Conservation (phyloP, 1,140 invertebrate genomes). For the Calephelis virginiensis region DNA sequence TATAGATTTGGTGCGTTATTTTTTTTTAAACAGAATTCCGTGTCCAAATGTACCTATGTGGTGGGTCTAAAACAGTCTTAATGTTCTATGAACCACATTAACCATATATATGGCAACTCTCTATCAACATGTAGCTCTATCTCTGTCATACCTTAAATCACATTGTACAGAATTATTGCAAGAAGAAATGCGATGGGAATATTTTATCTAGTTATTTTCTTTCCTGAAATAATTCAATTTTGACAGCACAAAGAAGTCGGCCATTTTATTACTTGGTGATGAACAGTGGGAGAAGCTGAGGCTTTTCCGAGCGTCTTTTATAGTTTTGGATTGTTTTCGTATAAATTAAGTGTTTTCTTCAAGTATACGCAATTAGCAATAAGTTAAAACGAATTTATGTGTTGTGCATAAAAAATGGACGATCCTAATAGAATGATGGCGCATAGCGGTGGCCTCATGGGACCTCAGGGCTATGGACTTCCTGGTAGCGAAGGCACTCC, state of each 20-base stretch:
- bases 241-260: conserved; percentile 77
- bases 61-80: too few species aligned
- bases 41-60: too few species aligned
- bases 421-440: conserved; percentile 89
- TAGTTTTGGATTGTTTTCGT: conserved; percentile 54
- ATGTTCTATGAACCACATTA: background rate
- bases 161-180: conserved; percentile 37
- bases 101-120: background rate
- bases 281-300: conserved; percentile 52
- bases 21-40: too few species aligned
- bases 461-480: conserved; percentile 86
- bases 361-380: conserved; percentile 68
- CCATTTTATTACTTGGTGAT: conserved; percentile 73
- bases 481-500: conserved; percentile 85
- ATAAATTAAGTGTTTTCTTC: conserved; percentile 45
- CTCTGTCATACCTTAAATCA: conserved; percentile 60
- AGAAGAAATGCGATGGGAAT: conserved; percentile 65
- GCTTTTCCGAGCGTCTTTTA: conserved; percentile 45
- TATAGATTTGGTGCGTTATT: too few species aligned
- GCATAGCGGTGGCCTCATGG: conserved; percentile 87
- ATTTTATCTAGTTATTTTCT: conserved; percentile 77
- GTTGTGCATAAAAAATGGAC: conserved; percentile 80
- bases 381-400: conserved; percentile 57
- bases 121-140: conserved; percentile 26
- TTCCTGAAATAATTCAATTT: conserved; percentile 65